Percentiles rank a stretch among this genome's conserved stretches.
Conservation (phyloP, 2,113 vertebrate genomes). For the Elgaria multicarinata region DNA sequence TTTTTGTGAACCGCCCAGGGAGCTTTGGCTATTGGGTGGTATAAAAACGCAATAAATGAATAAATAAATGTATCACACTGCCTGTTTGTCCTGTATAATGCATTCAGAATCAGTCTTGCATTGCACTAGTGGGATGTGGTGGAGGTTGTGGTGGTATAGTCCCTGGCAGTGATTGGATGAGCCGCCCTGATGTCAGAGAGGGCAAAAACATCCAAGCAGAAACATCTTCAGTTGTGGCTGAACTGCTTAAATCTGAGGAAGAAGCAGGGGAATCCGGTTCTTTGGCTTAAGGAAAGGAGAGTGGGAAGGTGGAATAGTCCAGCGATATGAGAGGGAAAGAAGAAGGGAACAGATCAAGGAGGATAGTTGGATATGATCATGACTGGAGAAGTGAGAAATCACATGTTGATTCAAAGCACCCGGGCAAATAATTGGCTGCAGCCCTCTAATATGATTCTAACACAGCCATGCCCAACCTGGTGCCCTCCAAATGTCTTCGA, state of each 20-base stretch:
- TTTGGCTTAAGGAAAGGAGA: too few relatives aligned
- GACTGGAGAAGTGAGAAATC: background rate
- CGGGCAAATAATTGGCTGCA: background rate
- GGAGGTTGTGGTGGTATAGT: background rate
- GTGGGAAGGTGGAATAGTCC: too few relatives aligned
- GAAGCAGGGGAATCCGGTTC: background rate
- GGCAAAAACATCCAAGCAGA: background rate
- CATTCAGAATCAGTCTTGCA: background rate
- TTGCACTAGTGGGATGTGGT: background rate
- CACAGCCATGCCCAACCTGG: too few relatives aligned
- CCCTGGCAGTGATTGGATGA: background rate
- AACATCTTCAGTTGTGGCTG: background rate
- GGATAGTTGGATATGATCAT: background rate
- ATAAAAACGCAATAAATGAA: too few relatives aligned
- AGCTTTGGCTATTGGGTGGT: too few relatives aligned
- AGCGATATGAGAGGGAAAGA: background rate
- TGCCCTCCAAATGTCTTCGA: too few relatives aligned
- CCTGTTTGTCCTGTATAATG: background rate
- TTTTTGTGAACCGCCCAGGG: too few relatives aligned
- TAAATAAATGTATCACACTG: background rate
- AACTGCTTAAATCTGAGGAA: background rate
- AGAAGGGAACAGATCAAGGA: background rate
- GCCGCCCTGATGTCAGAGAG: background rate
- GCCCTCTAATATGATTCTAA: background rate
- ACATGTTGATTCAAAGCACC: background rate